Percentiles rank a stretch among this genome's conserved stretches.
phyloP scores from a whole-genome alignment of 2,113 vertebrate genomes.

The Malurus cyaneus region DNA sequence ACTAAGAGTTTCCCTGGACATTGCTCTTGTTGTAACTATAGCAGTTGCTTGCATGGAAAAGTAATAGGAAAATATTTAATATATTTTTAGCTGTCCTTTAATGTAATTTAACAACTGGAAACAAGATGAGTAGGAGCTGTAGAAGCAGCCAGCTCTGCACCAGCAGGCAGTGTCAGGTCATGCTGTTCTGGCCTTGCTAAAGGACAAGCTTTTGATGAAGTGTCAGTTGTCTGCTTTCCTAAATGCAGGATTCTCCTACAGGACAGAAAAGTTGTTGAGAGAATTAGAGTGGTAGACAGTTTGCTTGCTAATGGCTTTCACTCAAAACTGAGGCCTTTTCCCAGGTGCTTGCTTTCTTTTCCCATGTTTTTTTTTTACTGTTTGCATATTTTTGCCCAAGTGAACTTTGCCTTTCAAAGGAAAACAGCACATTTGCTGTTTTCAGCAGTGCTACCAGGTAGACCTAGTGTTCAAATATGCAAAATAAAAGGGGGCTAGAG shows the following conservation, averaged over 20 bases:
- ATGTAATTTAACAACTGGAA: slow-evolving; percentile 69
- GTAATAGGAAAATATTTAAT: slow-evolving; percentile 67
- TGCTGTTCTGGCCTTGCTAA: slow-evolving; percentile 27
- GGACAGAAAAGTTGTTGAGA: neutral
- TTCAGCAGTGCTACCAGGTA: neutral
- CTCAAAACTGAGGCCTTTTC: neutral
- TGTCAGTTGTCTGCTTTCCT: slow-evolving; percentile 48
- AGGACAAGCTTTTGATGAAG: slow-evolving; percentile 40
- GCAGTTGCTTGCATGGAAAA: slow-evolving; percentile 59
- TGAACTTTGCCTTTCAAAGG: neutral
- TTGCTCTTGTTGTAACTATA: slow-evolving; percentile 17
- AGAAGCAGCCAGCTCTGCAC: neutral
- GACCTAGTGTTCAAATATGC: neutral
- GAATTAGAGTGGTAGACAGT: neutral
- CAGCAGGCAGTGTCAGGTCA: slow-evolving; percentile 40
- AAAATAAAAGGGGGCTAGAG: neutral
- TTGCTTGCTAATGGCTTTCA: neutral
- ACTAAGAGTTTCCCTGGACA: neutral
- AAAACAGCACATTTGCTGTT: neutral
- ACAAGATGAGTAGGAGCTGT: slow-evolving; percentile 34
- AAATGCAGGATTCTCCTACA: neutral
- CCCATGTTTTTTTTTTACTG: neutral
- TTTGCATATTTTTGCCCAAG: neutral
- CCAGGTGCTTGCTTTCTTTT: neutral
- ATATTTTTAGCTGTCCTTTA: slow-evolving; percentile 70